Conservation (phyloP, 1,140 invertebrate genomes). For the Parasteatoda tepidariorum region DNA sequence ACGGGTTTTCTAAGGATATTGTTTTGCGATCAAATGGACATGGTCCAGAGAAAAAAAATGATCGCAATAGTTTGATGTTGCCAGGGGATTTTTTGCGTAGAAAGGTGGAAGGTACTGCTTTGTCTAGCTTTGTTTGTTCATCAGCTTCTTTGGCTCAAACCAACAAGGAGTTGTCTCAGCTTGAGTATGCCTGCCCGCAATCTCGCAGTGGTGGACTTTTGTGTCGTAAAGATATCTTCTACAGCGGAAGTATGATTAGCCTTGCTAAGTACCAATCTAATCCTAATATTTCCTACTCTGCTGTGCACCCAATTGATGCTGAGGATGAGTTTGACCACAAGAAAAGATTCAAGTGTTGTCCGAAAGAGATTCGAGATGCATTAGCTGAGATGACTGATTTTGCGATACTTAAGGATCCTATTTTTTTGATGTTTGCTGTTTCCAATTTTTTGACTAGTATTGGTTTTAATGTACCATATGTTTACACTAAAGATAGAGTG, state of each 20-base stretch:
- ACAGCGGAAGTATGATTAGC: conserved; percentile 82
- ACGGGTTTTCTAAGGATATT: conserved; percentile 24
- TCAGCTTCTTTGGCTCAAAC: conserved; percentile 55
- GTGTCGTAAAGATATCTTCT: conserved; percentile 87
- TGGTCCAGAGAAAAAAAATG: background rate
- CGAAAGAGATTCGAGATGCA: conserved; percentile 73
- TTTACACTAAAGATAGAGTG: conserved; percentile 81
- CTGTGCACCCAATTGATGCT: background rate
- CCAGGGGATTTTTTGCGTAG: conserved; percentile 29
- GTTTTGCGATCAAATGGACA: conserved; percentile 30
- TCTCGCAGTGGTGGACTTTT: conserved; percentile 67
- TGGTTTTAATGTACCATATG: conserved; percentile 95
- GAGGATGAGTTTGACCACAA: background rate
- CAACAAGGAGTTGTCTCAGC: conserved; percentile 44
- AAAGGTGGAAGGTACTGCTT: conserved; percentile 41
- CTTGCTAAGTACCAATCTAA: conserved; percentile 71
- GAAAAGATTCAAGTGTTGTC: conserved; percentile 63
- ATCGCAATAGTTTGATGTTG: conserved; percentile 31
- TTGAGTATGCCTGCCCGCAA: conserved; percentile 20
- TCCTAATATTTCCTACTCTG: conserved; percentile 46
- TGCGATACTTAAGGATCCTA: conserved; percentile 81
- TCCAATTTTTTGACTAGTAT: conserved; percentile 97
- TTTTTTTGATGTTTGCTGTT: conserved; percentile 90
- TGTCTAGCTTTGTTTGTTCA: conserved; percentile 55
- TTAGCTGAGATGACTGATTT: conserved; percentile 87